A percentile compares a stretch with the other conserved stretches of the same genome.
These are phyloP conservation scores for Aegithalos caudatus DNA, from an alignment of 2,113 vertebrate genomes.

Conservation along the genomic window DNA sequence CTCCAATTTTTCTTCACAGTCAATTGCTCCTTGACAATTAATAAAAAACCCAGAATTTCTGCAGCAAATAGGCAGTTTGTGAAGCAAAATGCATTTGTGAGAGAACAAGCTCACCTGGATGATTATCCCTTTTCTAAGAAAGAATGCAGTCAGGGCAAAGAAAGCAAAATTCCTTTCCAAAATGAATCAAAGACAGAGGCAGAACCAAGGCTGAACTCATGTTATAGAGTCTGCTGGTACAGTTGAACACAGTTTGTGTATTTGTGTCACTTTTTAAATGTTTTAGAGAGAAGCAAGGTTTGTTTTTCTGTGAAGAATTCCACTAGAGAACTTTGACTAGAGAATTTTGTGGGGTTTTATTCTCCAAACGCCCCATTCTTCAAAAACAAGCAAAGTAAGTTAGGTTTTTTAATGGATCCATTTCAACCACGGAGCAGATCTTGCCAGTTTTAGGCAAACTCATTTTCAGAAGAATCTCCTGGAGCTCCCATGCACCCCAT, in stretches of 20 bases:
- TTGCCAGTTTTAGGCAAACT: neutral
- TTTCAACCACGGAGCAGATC: rapidly evolving
- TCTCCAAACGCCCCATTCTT: neutral
- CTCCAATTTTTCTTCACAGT: neutral
- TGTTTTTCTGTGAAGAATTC: neutral
- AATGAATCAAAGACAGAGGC: neutral
- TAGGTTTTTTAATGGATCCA: neutral
- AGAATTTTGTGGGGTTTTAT: rapidly evolving
- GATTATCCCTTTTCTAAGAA: neutral
- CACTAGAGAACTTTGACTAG: too few species aligned
- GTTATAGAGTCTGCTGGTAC: neutral
- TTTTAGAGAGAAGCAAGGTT: neutral
- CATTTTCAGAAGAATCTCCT: neutral
- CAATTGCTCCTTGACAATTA: neutral
- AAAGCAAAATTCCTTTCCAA: neutral
- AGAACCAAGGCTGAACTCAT: neutral
- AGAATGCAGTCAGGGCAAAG: neutral
- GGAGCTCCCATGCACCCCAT: rapidly evolving
- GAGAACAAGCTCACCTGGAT: neutral
- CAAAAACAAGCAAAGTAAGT: neutral
- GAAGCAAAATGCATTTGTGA: neutral
- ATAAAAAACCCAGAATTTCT: neutral
- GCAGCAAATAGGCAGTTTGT: neutral
- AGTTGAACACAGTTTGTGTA: neutral
- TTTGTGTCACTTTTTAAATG: neutral